Percentiles rank a stretch among this genome's conserved stretches.
These are phyloP conservation scores for Cryptus armator DNA, from an alignment of 2,888 invertebrate species.

Conservation along the genomic window DNA sequence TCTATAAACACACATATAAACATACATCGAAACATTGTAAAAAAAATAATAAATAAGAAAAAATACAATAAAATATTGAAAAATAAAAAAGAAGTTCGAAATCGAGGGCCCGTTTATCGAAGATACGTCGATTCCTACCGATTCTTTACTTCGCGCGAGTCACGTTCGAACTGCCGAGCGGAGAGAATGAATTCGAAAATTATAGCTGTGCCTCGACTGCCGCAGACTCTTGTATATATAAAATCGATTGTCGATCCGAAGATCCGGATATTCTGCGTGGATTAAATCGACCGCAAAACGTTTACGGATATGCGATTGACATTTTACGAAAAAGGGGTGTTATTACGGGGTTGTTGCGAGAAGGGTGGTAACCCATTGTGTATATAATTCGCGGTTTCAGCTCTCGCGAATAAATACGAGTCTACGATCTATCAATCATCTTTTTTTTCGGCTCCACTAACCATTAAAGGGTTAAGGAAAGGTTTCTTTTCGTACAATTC, in stretches of 20 bases:
- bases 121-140: constrained; percentile 11
- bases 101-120: neutral
- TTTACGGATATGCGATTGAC: constrained; percentile 37
- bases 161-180: constrained; percentile 46
- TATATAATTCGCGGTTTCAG: neutral
- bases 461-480: no score
- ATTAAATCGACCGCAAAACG: constrained; percentile 27
- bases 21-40: neutral
- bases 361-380: neutral
- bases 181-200: constrained; percentile 68
- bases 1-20: constrained; percentile 12
- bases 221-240: constrained; percentile 38
- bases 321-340: constrained; percentile 10
- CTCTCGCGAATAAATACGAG: neutral
- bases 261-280: constrained; percentile 2
- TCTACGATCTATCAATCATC: neutral
- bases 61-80: constrained; percentile 13
- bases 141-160: constrained; percentile 34
- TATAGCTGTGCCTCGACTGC: constrained; percentile 41
- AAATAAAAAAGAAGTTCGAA: constrained; percentile 19
- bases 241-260: constrained; percentile 44
- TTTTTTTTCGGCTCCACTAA: neutral
- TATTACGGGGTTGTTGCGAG: neutral
- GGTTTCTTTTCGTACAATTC: no score
- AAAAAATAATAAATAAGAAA: neutral